Percentiles rank a stretch among this genome's conserved stretches.
phyloP scores from a whole-genome alignment of 2,888 invertebrate species.

The Therioaphis trifolii region DNA sequence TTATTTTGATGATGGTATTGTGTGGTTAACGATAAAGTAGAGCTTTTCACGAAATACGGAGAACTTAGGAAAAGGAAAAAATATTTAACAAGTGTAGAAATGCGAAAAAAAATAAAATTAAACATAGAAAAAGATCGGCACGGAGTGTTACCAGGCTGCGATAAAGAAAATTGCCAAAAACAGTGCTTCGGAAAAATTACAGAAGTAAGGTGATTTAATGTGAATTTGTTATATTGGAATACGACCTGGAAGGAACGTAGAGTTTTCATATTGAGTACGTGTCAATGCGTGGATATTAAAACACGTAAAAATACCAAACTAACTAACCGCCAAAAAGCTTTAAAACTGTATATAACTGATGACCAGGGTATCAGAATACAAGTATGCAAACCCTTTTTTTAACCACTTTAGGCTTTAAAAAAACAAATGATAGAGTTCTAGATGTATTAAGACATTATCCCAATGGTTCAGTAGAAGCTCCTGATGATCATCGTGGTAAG shows the following conservation, averaged over 20 bases:
- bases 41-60: too few relatives aligned
- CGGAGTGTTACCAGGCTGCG: background rate
- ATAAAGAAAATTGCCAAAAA: background rate
- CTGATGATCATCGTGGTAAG: background rate
- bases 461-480: conserved; percentile 6
- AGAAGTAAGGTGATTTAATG: background rate
- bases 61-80: too few relatives aligned
- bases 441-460: conserved; percentile 26
- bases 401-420: conserved; percentile 24
- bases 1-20: too few relatives aligned
- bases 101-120: conserved; percentile 8
- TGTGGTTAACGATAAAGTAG: too few relatives aligned
- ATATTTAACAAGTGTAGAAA: background rate
- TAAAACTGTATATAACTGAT: conserved; percentile 7
- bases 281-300: background rate
- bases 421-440: conserved; percentile 26
- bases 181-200: background rate
- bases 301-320: background rate
- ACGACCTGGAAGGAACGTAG: background rate
- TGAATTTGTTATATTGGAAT: background rate
- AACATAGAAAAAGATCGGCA: background rate
- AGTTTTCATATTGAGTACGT: conserved; percentile 1
- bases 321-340: background rate
- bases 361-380: background rate
- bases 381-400: conserved; percentile 11